phyloP scores from a whole-genome alignment of 30 jellyfish, hydroid and myxozoan genomes.

The Aurelia aurita complex sp. Pacific region DNA sequence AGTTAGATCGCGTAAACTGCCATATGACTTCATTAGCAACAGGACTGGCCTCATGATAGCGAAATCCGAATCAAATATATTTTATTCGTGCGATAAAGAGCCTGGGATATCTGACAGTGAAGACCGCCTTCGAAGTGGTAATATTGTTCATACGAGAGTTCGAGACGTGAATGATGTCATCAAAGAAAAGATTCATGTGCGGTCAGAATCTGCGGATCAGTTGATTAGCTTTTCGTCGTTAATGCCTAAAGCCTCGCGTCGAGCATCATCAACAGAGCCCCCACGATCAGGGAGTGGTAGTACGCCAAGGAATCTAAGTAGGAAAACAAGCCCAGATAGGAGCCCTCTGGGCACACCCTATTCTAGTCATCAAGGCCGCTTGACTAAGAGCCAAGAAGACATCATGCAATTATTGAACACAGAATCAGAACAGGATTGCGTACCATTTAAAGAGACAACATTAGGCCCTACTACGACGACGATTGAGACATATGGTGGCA shows the following conservation, averaged over 20 bases:
- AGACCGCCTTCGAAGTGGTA: slow-evolving; percentile 39
- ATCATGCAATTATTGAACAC: background rate
- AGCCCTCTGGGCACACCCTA: slow-evolving; percentile 1
- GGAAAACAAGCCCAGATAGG: background rate
- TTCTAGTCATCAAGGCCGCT: slow-evolving; percentile 23
- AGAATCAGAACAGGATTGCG: background rate
- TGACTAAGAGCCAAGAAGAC: slow-evolving; percentile 9
- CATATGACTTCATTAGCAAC: slow-evolving; percentile 28
- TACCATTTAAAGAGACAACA: slow-evolving; percentile 52
- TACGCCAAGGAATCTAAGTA: slow-evolving; percentile 12
- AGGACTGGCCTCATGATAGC: slow-evolving; percentile 49
- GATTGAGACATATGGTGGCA: slow-evolving; percentile 11
- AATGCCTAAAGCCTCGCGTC: background rate
- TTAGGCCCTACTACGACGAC: slow-evolving; percentile 45
- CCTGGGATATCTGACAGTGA: slow-evolving; percentile 27
- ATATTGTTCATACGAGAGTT: slow-evolving; percentile 87
- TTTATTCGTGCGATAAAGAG: slow-evolving; percentile 27
- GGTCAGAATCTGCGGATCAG: slow-evolving; percentile 62
- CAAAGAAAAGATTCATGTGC: slow-evolving; percentile 69
- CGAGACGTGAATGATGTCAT: slow-evolving; percentile 86
- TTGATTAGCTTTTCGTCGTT: slow-evolving; percentile 30
- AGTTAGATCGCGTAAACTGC: slow-evolving; percentile 9
- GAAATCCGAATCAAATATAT: slow-evolving; percentile 34
- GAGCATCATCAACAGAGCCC: background rate
- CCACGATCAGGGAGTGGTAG: background rate